These are phyloP conservation scores for Protobothrops flavoviridis DNA, from an alignment of 2,113 vertebrate genomes.

Conservation along the genomic window DNA sequence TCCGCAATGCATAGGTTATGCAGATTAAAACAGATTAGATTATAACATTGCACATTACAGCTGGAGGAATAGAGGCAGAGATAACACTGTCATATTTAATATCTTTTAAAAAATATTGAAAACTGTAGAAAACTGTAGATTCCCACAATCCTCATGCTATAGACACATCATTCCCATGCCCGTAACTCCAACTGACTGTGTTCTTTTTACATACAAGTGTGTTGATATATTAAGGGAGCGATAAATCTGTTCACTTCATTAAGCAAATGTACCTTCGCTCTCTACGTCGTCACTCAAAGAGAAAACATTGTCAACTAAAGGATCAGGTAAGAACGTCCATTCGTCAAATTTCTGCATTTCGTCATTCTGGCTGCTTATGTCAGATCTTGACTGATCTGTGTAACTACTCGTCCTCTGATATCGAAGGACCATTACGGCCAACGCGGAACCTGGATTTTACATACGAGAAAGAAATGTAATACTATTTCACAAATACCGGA, in stretches of 20 bases:
- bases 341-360: constrained; percentile 78
- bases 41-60: not conserved
- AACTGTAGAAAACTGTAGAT: not conserved
- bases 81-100: not conserved
- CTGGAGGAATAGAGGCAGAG: not conserved
- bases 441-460: constrained; percentile 76
- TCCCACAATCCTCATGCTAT: not conserved
- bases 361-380: constrained; percentile 74
- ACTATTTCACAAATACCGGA: not conserved
- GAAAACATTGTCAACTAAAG: constrained; percentile 74
- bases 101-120: no score
- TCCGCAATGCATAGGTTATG: not conserved
- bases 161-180: not conserved
- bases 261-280: constrained; percentile 80
- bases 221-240: not conserved
- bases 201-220: not conserved
- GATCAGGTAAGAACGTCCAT: constrained; percentile 76
- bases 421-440: constrained; percentile 82
- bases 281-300: constrained; percentile 80
- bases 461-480: not conserved
- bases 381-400: constrained; percentile 58
- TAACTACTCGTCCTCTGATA: constrained; percentile 74
- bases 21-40: not conserved
- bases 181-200: not conserved
- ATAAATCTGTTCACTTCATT: not conserved